These are phyloP conservation scores for Centropus bengalensis DNA, from an alignment of 2,113 vertebrate species.

Conservation along the genomic window DNA sequence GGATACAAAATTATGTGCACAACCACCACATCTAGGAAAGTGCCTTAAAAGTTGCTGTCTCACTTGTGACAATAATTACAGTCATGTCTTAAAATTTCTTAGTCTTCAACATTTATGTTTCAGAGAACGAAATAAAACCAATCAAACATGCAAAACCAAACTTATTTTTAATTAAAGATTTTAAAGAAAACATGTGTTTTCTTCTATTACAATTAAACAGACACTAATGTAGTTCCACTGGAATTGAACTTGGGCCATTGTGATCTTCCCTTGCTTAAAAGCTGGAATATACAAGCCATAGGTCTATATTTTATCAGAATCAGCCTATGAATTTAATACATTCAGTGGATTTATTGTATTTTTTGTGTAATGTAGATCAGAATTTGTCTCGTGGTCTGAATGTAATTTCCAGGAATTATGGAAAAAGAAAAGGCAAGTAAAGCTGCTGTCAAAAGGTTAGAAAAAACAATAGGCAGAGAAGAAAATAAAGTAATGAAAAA, in stretches of 20 bases:
- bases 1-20: not conserved
- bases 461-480: slow-evolving; percentile 1
- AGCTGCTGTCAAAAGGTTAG: not conserved
- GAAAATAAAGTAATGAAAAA: slow-evolving; percentile 1
- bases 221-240: not conserved
- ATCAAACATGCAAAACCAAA: too few relatives aligned
- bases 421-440: not conserved
- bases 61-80: not conserved
- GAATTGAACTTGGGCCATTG: not conserved
- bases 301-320: not conserved
- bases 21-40: not conserved
- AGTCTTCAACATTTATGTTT: not conserved
- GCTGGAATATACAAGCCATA: not conserved
- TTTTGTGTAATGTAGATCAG: not conserved
- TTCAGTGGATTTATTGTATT: not conserved
- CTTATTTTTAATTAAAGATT: not conserved
- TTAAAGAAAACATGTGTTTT: not conserved
- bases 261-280: not conserved
- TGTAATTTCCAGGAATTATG: not conserved
- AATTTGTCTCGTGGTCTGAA: not conserved
- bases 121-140: not conserved
- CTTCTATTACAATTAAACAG: not conserved
- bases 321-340: not conserved
- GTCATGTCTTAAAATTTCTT: not conserved
- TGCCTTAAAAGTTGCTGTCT: not conserved